A percentile compares a stretch with the other conserved stretches of the same genome.
phyloP scores from a whole-genome alignment of 2,888 invertebrate genomes.

The Drosophila barbarae region DNA sequence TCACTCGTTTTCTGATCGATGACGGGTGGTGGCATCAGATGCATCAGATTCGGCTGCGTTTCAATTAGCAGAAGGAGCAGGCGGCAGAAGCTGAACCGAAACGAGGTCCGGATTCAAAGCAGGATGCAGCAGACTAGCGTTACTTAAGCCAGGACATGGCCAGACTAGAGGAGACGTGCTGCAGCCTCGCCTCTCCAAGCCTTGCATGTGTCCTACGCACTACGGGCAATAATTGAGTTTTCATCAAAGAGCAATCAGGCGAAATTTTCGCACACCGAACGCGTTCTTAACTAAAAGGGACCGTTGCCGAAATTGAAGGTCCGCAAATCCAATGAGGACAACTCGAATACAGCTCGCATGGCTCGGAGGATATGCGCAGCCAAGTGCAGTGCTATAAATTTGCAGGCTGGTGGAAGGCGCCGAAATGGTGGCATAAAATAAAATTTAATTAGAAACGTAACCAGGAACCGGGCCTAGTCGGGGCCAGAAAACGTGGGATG shows the following conservation, averaged over 20 bases:
- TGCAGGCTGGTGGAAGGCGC: conserved; percentile 47
- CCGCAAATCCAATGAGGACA: conserved; percentile 16
- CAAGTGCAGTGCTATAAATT: conserved; percentile 65
- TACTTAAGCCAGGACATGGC: conserved; percentile 48
- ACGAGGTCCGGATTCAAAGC: conserved; percentile 25
- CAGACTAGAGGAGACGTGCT: conserved; percentile 13
- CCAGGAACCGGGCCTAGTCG: conserved; percentile 37
- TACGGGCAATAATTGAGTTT: conserved; percentile 70
- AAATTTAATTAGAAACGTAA: conserved; percentile 74
- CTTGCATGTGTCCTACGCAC: conserved; percentile 47
- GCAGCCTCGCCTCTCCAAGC: neutral
- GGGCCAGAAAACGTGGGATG: conserved; percentile 10
- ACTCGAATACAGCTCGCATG: conserved; percentile 17
- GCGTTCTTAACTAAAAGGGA: conserved; percentile 73
- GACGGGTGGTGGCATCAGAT: conserved; percentile 45
- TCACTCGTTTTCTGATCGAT: conserved; percentile 56
- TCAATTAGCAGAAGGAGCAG: conserved; percentile 52
- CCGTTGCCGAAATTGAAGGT: conserved; percentile 6
- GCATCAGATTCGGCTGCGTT: conserved; percentile 65
- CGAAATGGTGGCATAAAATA: conserved; percentile 75
- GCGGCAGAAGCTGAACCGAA: neutral
- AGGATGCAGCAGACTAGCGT: conserved; percentile 35
- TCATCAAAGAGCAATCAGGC: conserved; percentile 75
- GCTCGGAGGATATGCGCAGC: conserved; percentile 53
- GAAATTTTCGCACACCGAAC: conserved; percentile 72